Base-by-base conservation (phyloP, 1,140 invertebrate species). In the Brachionus calyciflorus region DNA sequence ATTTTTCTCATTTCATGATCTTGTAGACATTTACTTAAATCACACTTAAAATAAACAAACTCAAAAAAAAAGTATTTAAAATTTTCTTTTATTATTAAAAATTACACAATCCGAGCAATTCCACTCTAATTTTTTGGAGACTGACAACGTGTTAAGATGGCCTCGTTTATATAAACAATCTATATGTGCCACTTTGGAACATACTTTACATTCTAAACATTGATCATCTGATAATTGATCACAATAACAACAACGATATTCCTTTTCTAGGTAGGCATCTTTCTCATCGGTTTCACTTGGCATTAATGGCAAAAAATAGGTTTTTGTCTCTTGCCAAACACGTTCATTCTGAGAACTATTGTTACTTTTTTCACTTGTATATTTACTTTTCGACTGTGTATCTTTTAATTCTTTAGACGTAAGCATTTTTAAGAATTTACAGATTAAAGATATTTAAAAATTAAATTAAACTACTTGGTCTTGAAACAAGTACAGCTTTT, bases 1-100 rank as follows among this genome's bases (percentile, higher is more conserved):
- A 73, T 51, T 51, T 33, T 73, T 55, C 69, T 49, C 46, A 73
- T 73, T 37, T 73, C 69, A 14, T 73, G 46, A 73, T 73, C 69
- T 9, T 73, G 19, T 4, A 73, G 33, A 37, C 46, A 55, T 28
- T 51, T 73, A 49, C 69, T 73, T 17, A 73, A 73, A 49, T 73
- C 69, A 51, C 46, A 40, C 69, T 73, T 28, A 41, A 41, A 53
- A 12, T 30, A 3, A 40, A 73, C 10, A 14, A 73, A 51, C 17
- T 73, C 24, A n/a, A 26, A 53, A 28, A 17, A 73, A 51, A 73
- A 30, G n/a, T 9, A 57, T 57, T 3, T 9, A 57, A 46, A 10
- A n/a, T 14, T n/a, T 3, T 9, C 26, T 44, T 6, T 10, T 28
- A 19, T 5, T n/a, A n/a, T n/a, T n/a, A 73, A 33, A 19, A 44